phyloP scores from a whole-genome alignment of 1,140 invertebrate species.

The Campoletis sonorensis region DNA sequence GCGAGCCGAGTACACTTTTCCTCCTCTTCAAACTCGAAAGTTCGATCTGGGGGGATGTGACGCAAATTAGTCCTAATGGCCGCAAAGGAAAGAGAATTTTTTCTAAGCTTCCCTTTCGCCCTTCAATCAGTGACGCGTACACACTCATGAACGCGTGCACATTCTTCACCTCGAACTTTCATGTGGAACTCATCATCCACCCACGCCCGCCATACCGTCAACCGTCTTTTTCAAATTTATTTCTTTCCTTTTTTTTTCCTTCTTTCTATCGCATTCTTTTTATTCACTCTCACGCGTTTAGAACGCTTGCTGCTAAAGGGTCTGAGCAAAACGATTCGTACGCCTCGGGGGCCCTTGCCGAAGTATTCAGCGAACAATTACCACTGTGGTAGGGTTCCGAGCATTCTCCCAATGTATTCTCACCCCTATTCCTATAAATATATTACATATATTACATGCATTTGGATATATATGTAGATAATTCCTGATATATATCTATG shows the following conservation, averaged over 20 bases:
- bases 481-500: too few relatives aligned
- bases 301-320: not conserved
- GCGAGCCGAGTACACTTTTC: conserved; percentile 49
- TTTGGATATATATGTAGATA: too few relatives aligned
- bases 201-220: not conserved
- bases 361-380: conserved; percentile 22
- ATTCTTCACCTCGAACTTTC: conserved; percentile 8
- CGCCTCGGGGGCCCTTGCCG: conserved; percentile 8
- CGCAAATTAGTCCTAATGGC: conserved; percentile 72
- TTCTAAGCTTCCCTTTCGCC: not conserved
- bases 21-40: conserved; percentile 57
- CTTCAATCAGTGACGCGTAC: conserved; percentile 14
- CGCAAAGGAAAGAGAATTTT: conserved; percentile 56
- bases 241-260: not conserved
- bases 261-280: not conserved
- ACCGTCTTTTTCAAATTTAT: conserved; percentile 4
- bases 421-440: not conserved
- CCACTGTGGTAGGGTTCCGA: conserved; percentile 24
- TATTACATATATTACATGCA: not conserved
- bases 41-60: conserved; percentile 66
- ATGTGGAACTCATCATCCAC: conserved; percentile 17
- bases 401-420: conserved; percentile 13
- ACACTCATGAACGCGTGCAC: not conserved
- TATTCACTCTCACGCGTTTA: conserved; percentile 5
- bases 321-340: not conserved